Evolutionary conservation across 2,113 vertebrate species (phyloP), one percentile per base, ranked within the genome.

Genomic region (Macaca mulatta): DNA sequence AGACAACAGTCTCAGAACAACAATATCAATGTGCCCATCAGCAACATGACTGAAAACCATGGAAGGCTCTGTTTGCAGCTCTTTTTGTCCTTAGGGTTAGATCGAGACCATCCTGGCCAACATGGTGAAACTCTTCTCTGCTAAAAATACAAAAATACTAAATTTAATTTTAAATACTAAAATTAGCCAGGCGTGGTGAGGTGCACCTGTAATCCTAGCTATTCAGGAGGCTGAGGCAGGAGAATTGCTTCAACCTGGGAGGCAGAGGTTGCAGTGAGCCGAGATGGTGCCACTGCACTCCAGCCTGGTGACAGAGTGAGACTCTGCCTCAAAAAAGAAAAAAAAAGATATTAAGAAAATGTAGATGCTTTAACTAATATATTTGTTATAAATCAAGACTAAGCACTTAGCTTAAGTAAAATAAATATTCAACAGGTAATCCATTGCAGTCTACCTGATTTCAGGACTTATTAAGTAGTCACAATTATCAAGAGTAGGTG

Each of bases 1-100:
- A 11, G 77, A 64, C 2, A 27, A 0, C 7, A 10, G 59, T 52
- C 57, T 57, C 82, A 52, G 67, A 92, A 40, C 6, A 11, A 10
- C 25, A 22, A 1, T 5, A 20, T 0, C 1, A 9, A 23, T 0
- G 0, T 13, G 72, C 38, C 3, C 30, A 1, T 55, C 59, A 57
- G 0, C 48, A 48, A 6, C 2, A 2, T 0, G 8, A 11, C 79
- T 25, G 38, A 69, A 43, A 88, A 52, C 10, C 25, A 8, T 1
- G 5, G 40, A 5, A 23, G n/a, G 48, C 3, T n/a, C 35, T 20
- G 32, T 43, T 72, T 50, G 22, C 1, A 27, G 38, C 12, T 57
- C 27, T 35, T 27, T 81, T 0, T 55, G 38, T 72, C 59, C 50
- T 52, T 22, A n/a, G 8, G 22, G 55, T 3, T 27, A 64, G 61